These are phyloP conservation scores for Tetraodon nigroviridis DNA, from an alignment of 2,113 vertebrate species.

Conservation along the genomic window DNA sequence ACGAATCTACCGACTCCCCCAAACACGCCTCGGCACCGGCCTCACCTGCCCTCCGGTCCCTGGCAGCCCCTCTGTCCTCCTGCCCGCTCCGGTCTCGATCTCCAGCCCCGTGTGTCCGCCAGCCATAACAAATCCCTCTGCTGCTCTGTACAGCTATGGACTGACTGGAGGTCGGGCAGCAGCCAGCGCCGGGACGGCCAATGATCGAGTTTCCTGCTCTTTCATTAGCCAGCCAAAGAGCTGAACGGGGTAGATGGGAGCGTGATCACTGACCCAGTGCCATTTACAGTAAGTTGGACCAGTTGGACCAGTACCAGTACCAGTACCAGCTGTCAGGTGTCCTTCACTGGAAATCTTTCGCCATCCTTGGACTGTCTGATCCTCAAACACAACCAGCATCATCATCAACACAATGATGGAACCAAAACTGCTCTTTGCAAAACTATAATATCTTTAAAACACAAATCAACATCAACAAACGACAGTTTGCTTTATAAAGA, in stretches of 20 bases:
- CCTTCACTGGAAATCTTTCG: constrained; percentile 3
- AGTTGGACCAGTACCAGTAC: no score
- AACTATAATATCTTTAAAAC: background rate
- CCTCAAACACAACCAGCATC: no score
- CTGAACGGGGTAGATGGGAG: constrained; percentile 16
- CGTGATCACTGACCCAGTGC: constrained; percentile 49
- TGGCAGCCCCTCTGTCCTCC: background rate
- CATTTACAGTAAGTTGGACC: constrained; percentile 44
- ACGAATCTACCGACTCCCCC: constrained; percentile 23
- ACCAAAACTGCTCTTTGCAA: background rate
- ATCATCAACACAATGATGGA: no score
- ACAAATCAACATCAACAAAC: background rate
- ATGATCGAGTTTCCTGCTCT: constrained; percentile 48
- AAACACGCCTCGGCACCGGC: background rate
- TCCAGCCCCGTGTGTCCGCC: constrained; percentile 36
- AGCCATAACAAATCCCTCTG: constrained; percentile 25
- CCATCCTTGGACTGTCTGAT: background rate
- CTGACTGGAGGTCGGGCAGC: background rate
- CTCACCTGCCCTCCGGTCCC: constrained; percentile 4
- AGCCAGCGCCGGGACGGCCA: constrained; percentile 8
- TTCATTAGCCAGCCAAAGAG: constrained; percentile 41
- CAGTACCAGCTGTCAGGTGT: constrained; percentile 29
- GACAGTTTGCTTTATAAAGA: background rate
- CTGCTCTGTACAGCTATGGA: background rate
- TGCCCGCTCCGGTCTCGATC: background rate